Evolutionary conservation across 1,140 invertebrate species (phyloP), one percentile per base, ranked within the genome.

Genomic region (Drosophila pachea): DNA sequence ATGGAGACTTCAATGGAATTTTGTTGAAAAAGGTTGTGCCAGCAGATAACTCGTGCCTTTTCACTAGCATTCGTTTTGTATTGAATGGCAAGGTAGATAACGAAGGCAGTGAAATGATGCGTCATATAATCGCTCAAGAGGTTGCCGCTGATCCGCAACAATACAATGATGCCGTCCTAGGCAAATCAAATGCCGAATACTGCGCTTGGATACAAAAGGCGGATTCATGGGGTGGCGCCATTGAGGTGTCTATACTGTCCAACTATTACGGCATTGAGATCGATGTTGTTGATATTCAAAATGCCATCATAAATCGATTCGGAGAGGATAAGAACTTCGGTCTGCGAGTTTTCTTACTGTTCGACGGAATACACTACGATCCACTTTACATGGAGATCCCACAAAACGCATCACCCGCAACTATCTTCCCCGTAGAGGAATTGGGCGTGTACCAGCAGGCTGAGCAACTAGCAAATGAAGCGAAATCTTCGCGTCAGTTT

Each of bases 301-400:
- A 96, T 90, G 94, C 93, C 32, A 94, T 96, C 63, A 95, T 98
- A 35, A 97, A 97, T 89, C 93, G 95, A 78, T 99, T 99, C 91
- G 97, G 97, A 5, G 97, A 99, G 90, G 96, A 98, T 90, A 93
- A 95, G 83, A 93, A 95, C 78, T 98, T 97, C 87, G 90, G 93
- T 14, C 91, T 95, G 49, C 90, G 97, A 86, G 95, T 97, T 8
- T 95, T 98, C 87, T 91, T 99, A 2, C 92, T 99, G 49, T 99
- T 98, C 89, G 97, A 99, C 91, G 97, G 97, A 16, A 96, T 98
- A 64, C 97, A 99, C 90, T 99, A 99, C 89, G 98, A 99, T 90
- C 96, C 97, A 1, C 89, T 99, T 1, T 95, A 97, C 86, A 91
- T 97, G 87, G 97, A 98, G 90, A 92, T 93, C 0, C 81, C 91